Conservation (phyloP, 2,888 invertebrate species). For the Oscheius onirici region DNA sequence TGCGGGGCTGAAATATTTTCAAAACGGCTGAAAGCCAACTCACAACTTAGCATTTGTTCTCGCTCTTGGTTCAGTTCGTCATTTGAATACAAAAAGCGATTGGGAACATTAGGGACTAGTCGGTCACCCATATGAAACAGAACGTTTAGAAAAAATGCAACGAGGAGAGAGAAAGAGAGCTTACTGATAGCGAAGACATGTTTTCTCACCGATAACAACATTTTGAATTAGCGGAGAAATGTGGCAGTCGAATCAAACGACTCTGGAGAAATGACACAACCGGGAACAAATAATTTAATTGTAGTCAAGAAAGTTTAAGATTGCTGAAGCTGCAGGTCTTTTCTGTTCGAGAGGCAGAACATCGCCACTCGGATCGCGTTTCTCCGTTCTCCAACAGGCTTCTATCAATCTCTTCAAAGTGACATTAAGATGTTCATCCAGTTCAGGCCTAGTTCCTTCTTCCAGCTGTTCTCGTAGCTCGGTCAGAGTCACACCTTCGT, state of each 20-base stretch:
- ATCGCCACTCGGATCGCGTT: not conserved
- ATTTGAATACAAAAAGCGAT: not conserved
- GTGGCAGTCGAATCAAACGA: not conserved
- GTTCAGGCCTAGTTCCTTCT: not conserved
- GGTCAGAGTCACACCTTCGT: not conserved
- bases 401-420: slow-evolving; percentile 1
- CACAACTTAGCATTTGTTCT: not conserved
- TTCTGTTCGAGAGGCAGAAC: not conserved
- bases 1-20: no score
- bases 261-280: not conserved
- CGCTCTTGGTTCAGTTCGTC: not conserved
- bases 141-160: not conserved
- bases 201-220: not conserved
- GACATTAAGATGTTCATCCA: not conserved
- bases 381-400: slow-evolving; percentile 20
- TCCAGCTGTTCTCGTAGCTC: not conserved
- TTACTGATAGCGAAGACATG: no score
- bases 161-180: not conserved
- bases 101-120: not conserved
- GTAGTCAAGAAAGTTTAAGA: slow-evolving; percentile 6
- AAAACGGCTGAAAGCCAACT: no score
- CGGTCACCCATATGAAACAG: not conserved
- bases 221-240: no score
- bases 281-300: not conserved
- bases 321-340: not conserved